Base-by-base conservation (phyloP, 2,797 vertebrate species). In the Urosaurus nigricauda region DNA sequence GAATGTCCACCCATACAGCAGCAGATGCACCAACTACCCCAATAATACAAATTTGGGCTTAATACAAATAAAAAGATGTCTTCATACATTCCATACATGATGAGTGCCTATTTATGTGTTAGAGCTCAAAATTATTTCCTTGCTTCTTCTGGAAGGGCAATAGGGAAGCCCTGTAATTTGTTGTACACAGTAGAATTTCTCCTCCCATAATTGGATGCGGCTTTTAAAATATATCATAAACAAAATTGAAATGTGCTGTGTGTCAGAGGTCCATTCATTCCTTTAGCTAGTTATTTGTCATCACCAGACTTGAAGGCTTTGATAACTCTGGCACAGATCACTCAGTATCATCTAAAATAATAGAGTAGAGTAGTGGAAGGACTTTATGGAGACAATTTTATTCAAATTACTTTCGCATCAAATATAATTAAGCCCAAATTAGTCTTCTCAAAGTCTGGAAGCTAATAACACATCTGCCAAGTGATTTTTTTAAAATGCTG, bases 351-450 rank as follows among this genome's bases (percentile, higher is more conserved):
- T 5, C 32, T 89, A 90, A 81, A 93, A 87, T 16, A 87, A 29
- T 14, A 85, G 5, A 12, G 82, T 86, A 89, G 79, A 90, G 19
- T 79, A 82, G 71, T 83, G 12, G 65, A 17, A 70, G 35, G 5
- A 56, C 89, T 87, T 71, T 73, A 78, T 80, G 85, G 43, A 35
- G 29, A 56, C 82, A 60, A 37, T 79, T 74, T 80, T 6, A 85
- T 13, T 89, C 77, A 87, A 85, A 85, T 86, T 5, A 35, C 9
- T 84, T 89, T 84, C 78, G 71, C 86, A 35, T 74, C 71, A 35
- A 70, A 83, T 73, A 91, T 6, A 86, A 63, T 53, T 91, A 82
- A 71, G 35, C 79, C 70, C 70, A 79, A 91, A 91, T 90, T 92
- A 60, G 9, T 32, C 29, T 79, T 40, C 7, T 86, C 84, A 83